phyloP scores from a whole-genome alignment of 1,140 invertebrate species.

The Caenorhabditis briggsae region DNA sequence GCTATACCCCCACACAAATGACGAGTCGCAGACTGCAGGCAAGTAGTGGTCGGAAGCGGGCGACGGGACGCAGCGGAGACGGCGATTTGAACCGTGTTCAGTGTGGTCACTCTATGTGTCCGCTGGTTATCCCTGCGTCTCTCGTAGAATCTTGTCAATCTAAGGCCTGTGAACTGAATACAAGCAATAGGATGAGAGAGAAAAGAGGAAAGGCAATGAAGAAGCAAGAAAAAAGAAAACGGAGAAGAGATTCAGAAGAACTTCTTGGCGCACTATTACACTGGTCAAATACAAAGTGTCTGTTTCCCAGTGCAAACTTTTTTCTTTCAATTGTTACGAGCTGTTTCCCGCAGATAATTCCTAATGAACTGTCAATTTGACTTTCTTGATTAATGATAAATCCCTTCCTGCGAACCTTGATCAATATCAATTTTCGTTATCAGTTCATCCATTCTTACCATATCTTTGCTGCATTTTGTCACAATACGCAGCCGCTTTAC shows the following conservation, averaged over 20 bases:
- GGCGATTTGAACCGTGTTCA: background rate
- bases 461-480: background rate
- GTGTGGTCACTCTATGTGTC: background rate
- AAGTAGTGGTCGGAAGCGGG: background rate
- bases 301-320: constrained; percentile 52
- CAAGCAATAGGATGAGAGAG: background rate
- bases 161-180: background rate
- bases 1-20: constrained; percentile 78
- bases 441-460: background rate
- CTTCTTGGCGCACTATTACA: constrained; percentile 49
- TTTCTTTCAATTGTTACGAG: background rate
- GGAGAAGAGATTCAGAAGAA: constrained; percentile 22
- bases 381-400: no score
- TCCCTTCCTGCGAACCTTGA: no score
- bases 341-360: background rate
- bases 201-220: background rate
- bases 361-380: background rate
- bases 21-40: background rate
- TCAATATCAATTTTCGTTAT: no score
- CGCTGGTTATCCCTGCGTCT: background rate
- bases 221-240: background rate
- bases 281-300: constrained; percentile 54
- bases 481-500: constrained; percentile 12
- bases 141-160: no score
- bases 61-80: background rate